phyloP scores from a whole-genome alignment of 1,140 invertebrate genomes.

The Drosophila burlai region DNA sequence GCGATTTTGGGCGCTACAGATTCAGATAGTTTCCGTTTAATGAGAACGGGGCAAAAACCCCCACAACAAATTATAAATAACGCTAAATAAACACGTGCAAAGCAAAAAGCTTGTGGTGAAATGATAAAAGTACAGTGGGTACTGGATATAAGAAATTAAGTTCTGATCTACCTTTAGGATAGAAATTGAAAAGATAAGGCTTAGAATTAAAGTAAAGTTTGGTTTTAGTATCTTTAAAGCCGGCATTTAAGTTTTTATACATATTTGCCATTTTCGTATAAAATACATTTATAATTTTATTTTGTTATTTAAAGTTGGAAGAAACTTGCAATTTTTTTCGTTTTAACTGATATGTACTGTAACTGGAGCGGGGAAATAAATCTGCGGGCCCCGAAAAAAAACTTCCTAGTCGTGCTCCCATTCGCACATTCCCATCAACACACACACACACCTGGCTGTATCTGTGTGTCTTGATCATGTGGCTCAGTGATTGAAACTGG shows the following conservation, averaged over 20 bases:
- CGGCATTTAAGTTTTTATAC: background rate
- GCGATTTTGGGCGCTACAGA: background rate
- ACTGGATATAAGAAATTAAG: background rate
- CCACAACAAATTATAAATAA: conserved; percentile 9
- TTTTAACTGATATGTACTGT: conserved; percentile 14
- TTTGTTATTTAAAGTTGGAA: background rate
- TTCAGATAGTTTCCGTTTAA: conserved; percentile 10
- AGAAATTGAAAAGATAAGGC: background rate
- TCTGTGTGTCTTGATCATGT: conserved; percentile 46
- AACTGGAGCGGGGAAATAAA: background rate
- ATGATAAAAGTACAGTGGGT: conserved; percentile 46
- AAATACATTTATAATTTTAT: background rate
- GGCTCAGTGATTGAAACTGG: conserved; percentile 53
- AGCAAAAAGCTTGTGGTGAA: conserved; percentile 51
- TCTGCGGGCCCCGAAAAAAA: conserved; percentile 24
- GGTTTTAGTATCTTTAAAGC: background rate
- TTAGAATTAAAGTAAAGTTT: background rate
- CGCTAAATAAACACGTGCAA: conserved; percentile 57
- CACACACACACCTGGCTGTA: conserved; percentile 40
- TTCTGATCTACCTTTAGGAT: background rate
- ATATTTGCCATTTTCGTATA: background rate
- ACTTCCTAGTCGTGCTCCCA: conserved; percentile 60
- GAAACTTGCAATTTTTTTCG: background rate
- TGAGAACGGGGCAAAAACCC: conserved; percentile 12
- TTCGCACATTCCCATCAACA: background rate